Conservation (phyloP, 2,888 invertebrate genomes). For the Ephialtes manifestator region DNA sequence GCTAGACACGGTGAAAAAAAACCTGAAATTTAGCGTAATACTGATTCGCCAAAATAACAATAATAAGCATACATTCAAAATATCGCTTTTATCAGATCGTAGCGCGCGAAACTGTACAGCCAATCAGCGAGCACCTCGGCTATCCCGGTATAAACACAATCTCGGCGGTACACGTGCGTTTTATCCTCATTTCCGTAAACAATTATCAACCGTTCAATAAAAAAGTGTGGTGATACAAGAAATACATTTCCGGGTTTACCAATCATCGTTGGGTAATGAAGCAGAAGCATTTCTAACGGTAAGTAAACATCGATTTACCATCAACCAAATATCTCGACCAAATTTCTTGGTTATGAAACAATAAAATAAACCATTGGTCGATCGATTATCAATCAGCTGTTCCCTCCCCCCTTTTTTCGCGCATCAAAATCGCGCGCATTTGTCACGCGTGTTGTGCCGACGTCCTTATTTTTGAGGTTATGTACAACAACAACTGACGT, state of each 20-base stretch:
- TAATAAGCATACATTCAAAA: too few species aligned
- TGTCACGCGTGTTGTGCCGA: background rate
- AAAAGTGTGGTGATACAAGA: background rate
- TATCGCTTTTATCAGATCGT: background rate
- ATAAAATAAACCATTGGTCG: background rate
- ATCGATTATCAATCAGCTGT: slow-evolving; percentile 19
- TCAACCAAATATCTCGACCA: background rate
- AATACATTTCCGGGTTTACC: background rate
- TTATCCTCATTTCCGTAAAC: background rate
- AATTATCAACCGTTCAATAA: slow-evolving; percentile 3
- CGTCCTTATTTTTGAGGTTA: slow-evolving; percentile 21
- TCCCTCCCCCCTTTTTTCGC: background rate
- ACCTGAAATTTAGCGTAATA: too few species aligned
- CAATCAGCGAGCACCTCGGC: background rate
- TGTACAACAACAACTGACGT: background rate
- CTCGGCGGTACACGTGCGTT: slow-evolving; percentile 34
- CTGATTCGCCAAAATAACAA: too few species aligned
- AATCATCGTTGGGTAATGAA: background rate
- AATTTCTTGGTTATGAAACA: slow-evolving; percentile 17
- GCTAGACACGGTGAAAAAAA: too few species aligned
- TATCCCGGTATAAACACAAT: slow-evolving; percentile 26
- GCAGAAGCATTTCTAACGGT: slow-evolving; percentile 36
- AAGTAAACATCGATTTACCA: slow-evolving; percentile 28
- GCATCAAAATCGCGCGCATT: slow-evolving; percentile 13
- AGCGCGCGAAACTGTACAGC: background rate